Base-by-base conservation (phyloP, 2,888 invertebrate genomes). In the Ganaspis brasiliensis region DNA sequence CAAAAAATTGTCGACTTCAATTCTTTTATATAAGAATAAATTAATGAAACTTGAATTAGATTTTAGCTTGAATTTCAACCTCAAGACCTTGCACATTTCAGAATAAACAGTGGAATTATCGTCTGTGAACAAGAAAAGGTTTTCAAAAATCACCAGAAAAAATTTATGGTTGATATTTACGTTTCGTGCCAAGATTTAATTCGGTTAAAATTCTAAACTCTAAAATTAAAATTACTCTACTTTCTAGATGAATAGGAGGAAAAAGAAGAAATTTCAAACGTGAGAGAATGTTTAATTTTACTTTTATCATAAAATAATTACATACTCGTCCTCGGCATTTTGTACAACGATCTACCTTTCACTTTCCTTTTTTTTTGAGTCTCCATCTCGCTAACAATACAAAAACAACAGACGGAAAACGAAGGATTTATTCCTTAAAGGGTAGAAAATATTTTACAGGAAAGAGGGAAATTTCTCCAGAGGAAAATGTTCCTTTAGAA, bases 291-390 rank as follows among this genome's bases (percentile, higher is more conserved):
- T 57, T 37, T 35, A 84, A 82, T 83, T 85, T 81, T 72, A 82
- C 70, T 72, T 82, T 83, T 72, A 81, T 83, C 80, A 78, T 85
- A 85, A 86, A 87, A 84, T 86, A 85, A 76, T 87, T 86, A 86
- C 84, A 87, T 73, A 79, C 82, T 82, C 79, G 72, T 77, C 73
- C 21, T 81, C 72, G 78, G 73, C 76, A 78, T 78, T 77, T 83
- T 85, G 80, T 83, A 81, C 82, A 81, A 79, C 61, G 57, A 74
- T 77, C 80, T 78, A 56, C 55, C 24, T 67, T 67, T 49, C 45
- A 24, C n/a, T n/a, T 45, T 4, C 21, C 3, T 40, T 63, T 40
- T 61, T 35, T 19, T 40, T 52, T 6, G 52, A 52, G 52, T 12
- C 45, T 45, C 10, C 9, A n/a, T 45, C 26, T 49, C 45, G 26